A percentile compares a stretch with the other conserved stretches of the same genome.
These are phyloP conservation scores for Cerastoderma edule DNA, from an alignment of 2,888 invertebrate species.

Conservation along the genomic window DNA sequence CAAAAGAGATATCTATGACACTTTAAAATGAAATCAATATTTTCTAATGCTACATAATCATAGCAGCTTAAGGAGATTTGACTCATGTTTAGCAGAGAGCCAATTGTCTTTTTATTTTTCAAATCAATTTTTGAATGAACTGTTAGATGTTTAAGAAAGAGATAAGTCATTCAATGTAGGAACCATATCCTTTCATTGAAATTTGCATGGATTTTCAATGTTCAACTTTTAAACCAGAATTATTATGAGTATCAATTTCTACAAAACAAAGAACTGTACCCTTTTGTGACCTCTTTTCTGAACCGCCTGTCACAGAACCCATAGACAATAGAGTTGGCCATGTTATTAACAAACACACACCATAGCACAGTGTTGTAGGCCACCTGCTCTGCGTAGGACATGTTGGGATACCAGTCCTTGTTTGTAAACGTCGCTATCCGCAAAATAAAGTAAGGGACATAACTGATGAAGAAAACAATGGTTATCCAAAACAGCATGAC, in stretches of 20 bases:
- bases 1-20: too few species aligned
- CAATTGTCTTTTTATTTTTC: too few species aligned
- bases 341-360: conserved; percentile 59
- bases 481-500: conserved; percentile 59
- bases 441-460: conserved; percentile 51
- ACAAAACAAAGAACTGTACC: conserved; percentile 28
- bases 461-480: conserved; percentile 53
- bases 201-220: too few species aligned
- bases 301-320: conserved; percentile 58
- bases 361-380: conserved; percentile 58
- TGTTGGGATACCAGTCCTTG: conserved; percentile 35
- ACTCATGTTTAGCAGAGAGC: too few species aligned
- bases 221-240: too few species aligned
- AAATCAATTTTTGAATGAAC: too few species aligned
- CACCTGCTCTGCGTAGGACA: conserved; percentile 41
- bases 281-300: conserved; percentile 37
- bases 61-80: too few species aligned
- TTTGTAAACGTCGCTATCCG: conserved; percentile 41
- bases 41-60: too few species aligned
- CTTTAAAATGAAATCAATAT: too few species aligned
- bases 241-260: neutral
- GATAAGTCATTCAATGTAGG: too few species aligned
- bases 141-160: too few species aligned
- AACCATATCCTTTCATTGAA: too few species aligned
- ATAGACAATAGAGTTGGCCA: conserved; percentile 60